Percentiles rank a stretch among this genome's conserved stretches.
Conservation (phyloP, 1,140 invertebrate species). For the Cotesia glomerata region DNA sequence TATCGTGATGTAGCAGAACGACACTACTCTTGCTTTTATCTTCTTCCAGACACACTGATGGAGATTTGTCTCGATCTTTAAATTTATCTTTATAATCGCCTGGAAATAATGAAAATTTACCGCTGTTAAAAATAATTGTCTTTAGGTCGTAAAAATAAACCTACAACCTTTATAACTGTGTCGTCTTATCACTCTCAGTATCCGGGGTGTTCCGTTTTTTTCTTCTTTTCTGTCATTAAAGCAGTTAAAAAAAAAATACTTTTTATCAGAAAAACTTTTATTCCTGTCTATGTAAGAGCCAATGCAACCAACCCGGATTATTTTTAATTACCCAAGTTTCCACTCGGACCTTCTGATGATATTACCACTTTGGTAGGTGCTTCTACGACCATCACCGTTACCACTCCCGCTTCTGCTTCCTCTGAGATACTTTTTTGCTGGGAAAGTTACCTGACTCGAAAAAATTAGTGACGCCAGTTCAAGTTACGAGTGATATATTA, state of each 20-base stretch:
- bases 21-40: conserved; percentile 50
- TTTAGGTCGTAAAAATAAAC: not conserved
- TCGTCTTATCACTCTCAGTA: conserved; percentile 42
- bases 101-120: too few species aligned
- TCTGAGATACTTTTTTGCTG: conserved; percentile 32
- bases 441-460: conserved; percentile 45
- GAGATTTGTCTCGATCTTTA: conserved; percentile 18
- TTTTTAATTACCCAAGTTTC: conserved; percentile 53
- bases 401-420: not conserved
- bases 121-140: too few species aligned
- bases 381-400: not conserved
- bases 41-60: conserved; percentile 19
- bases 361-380: not conserved
- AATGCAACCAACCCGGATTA: conserved; percentile 2
- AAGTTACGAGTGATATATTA: not conserved
- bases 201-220: conserved; percentile 41
- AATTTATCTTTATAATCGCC: not conserved
- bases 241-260: conserved; percentile 1
- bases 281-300: not conserved
- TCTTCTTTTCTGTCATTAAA: conserved; percentile 31
- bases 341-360: conserved; percentile 27
- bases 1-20: conserved; percentile 46
- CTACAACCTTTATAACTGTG: conserved; percentile 44
- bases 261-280: conserved; percentile 8
- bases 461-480: not conserved